phyloP scores from a whole-genome alignment of 2,888 invertebrate species.

The Leucozona laternaria region DNA sequence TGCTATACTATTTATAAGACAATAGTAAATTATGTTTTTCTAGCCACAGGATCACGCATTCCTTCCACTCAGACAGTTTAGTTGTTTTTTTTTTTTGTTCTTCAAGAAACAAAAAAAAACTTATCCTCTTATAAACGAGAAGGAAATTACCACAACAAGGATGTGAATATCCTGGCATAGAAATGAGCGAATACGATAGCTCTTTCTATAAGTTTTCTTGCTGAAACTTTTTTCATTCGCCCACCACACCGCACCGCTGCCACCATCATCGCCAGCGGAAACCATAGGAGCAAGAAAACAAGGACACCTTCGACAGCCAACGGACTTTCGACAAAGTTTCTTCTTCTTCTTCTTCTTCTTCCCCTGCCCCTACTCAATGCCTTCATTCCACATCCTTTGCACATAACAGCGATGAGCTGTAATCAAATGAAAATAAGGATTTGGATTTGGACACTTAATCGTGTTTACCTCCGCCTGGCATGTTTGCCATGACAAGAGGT shows the following conservation, averaged over 20 bases:
- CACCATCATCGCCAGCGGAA: constrained; percentile 5
- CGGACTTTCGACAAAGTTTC: constrained; percentile 10
- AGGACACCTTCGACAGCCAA: constrained; percentile 50
- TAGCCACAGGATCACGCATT: constrained; percentile 35
- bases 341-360: background rate
- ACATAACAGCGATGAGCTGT: constrained; percentile 52
- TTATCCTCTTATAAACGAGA: constrained; percentile 11
- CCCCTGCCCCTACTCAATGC: background rate
- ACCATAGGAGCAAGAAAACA: constrained; percentile 43
- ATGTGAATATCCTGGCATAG: constrained; percentile 27
- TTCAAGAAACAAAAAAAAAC: constrained; percentile 3
- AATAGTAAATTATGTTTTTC: constrained; percentile 69
- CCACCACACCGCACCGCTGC: background rate
- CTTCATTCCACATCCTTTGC: constrained; percentile 18
- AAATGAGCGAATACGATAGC: constrained; percentile 32
- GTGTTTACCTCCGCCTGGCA: constrained; percentile 65
- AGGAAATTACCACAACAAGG: constrained; percentile 39
- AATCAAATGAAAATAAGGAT: constrained; percentile 73
- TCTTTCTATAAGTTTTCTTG: constrained; percentile 31
- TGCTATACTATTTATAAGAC: constrained; percentile 23
- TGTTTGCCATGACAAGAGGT: constrained; percentile 37
- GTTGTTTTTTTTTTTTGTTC: constrained; percentile 18
- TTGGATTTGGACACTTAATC: constrained; percentile 68
- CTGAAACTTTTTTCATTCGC: constrained; percentile 45
- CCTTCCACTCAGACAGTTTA: constrained; percentile 20